phyloP scores from a whole-genome alignment of 2,888 invertebrate genomes.

The Eupithecia abbreviata region DNA sequence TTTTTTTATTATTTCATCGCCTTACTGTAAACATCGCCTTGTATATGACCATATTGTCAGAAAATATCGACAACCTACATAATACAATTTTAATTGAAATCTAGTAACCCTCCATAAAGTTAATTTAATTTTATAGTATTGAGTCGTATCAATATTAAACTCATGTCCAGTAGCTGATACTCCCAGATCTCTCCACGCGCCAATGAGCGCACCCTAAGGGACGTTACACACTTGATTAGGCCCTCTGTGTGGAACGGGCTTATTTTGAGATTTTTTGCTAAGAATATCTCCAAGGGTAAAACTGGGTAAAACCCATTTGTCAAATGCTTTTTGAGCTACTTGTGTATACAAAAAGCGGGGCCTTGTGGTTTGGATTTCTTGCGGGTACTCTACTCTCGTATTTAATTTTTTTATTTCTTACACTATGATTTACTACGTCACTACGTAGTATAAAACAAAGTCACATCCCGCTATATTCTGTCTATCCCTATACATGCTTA shows the following conservation, averaged over 20 bases:
- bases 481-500: too few relatives aligned
- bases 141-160: not conserved
- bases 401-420: too few relatives aligned
- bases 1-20: too few relatives aligned
- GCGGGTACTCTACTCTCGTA: too few relatives aligned
- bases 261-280: constrained; percentile 30
- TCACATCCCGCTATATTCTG: too few relatives aligned
- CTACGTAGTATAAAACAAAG: too few relatives aligned
- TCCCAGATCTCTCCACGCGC: constrained; percentile 19
- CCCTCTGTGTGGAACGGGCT: constrained; percentile 7
- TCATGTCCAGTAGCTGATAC: constrained; percentile 10
- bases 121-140: not conserved
- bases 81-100: not conserved
- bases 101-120: not conserved
- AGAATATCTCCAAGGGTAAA: constrained; percentile 18
- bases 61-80: not conserved
- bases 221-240: constrained; percentile 31
- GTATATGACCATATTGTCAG: not conserved
- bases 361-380: not conserved
- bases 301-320: constrained; percentile 8
- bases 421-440: too few relatives aligned
- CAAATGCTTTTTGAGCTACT: constrained; percentile 1
- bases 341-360: not conserved
- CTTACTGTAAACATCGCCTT: not conserved
- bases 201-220: constrained; percentile 24